Percentiles rank a stretch among this genome's conserved stretches.
phyloP scores from a whole-genome alignment of 92 coral and sea anemone species.

The Palythoa grandiflora region DNA sequence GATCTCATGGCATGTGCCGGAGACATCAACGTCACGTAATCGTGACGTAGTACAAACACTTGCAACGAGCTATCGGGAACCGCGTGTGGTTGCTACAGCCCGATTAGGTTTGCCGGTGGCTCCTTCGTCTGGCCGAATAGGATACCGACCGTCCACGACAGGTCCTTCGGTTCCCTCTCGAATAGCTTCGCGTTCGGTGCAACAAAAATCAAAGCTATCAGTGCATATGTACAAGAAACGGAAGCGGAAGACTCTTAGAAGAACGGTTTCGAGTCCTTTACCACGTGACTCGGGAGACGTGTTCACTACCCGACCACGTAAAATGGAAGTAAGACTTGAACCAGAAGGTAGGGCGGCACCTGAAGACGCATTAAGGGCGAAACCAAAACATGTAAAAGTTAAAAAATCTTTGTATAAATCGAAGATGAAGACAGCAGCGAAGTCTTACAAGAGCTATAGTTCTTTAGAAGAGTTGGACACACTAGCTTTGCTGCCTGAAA shows the following conservation, averaged over 20 bases:
- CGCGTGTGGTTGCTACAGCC: slow-evolving; percentile 75
- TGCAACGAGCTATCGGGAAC: slow-evolving; percentile 75
- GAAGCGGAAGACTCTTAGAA: slow-evolving; percentile 21
- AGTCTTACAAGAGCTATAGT: slow-evolving; percentile 36
- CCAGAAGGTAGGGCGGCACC: slow-evolving; percentile 44
- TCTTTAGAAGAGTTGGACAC: background rate
- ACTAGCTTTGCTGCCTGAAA: background rate
- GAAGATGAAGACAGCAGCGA: slow-evolving; percentile 46
- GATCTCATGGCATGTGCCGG: slow-evolving; percentile 85
- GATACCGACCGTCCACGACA: slow-evolving; percentile 29
- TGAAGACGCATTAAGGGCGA: background rate
- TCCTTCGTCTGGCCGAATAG: slow-evolving; percentile 31
- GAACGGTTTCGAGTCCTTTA: slow-evolving; percentile 43
- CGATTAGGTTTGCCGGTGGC: slow-evolving; percentile 44
- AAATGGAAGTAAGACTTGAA: slow-evolving; percentile 9
- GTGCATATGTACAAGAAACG: background rate
- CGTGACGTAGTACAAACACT: slow-evolving; percentile 85
- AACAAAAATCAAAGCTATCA: slow-evolving; percentile 15
- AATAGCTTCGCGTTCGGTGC: slow-evolving; percentile 10
- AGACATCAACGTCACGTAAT: slow-evolving; percentile 73
- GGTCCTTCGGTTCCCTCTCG: slow-evolving; percentile 21
- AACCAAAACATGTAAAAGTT: slow-evolving; percentile 15
- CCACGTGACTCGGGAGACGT: slow-evolving; percentile 29
- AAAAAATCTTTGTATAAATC: slow-evolving; percentile 38
- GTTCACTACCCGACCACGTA: slow-evolving; percentile 1